Evolutionary conservation across 2,797 vertebrate genomes (phyloP), one percentile per base, ranked within the genome.

Genomic region (Oreonectes daqikongensis): DNA sequence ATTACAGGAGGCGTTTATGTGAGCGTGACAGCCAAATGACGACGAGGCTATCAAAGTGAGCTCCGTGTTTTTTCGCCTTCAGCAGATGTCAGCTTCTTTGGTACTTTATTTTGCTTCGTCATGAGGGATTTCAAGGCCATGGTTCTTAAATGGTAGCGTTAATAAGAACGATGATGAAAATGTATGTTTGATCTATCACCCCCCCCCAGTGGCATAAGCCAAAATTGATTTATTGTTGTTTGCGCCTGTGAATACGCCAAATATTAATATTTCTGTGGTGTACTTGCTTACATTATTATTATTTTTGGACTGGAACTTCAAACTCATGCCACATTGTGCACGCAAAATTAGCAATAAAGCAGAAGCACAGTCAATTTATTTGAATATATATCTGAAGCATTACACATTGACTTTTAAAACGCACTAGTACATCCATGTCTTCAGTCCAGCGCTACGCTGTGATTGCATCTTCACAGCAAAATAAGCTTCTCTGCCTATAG

Each of bases 1-100:
- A 84, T 82, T 85, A 82, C 80, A 73, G 72, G 84, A 88, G 69
- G 88, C 90, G 90, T 91, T 90, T 87, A 88, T 87, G 81, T 42
- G 67, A 63, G 64, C n/a, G 57, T 75, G 77, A 78, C 81, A 79
- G 71, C 38, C 81, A 78, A 73, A 63, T 38, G 44, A 75, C 69
- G 74, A 78, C 74, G 53, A 60, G 72, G 40, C 70, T 67, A 61
- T 59, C 61, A 81, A 72, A 74, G 40, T 74, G 38, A 82, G 57
- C 67, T 57, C 60, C 22, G 32, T 28, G 15, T 72, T 77, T 79
- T 73, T 73, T 81, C 73, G 22, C 69, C 72, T 66, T 81, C 65
- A 77, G 65, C 73, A 79, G 65, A 60, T 77, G 65, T 59, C 65
- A 61, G 64, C 30, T 44, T 60, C 52, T 52, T 28, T 3, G 1